phyloP scores from a whole-genome alignment of 2,113 vertebrate species.

The Herpetotheres cachinnans region DNA sequence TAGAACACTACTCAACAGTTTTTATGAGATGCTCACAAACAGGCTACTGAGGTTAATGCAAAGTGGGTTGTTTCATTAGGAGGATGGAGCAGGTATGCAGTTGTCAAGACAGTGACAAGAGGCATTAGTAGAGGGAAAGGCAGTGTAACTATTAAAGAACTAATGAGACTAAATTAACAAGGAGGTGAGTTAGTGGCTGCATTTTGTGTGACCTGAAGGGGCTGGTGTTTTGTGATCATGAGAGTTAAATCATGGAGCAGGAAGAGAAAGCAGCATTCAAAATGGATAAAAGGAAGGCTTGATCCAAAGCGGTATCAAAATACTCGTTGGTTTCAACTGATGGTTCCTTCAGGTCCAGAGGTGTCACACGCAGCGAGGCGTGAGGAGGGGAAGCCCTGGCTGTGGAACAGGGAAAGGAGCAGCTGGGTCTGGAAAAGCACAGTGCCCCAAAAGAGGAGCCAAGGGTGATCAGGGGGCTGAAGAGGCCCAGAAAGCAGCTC shows the following conservation, averaged over 20 bases:
- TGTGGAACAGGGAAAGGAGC: not conserved
- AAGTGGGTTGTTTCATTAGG: not conserved
- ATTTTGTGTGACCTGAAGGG: not conserved
- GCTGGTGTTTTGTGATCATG: rapidly evolving
- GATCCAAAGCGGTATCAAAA: rapidly evolving
- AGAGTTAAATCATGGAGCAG: not conserved
- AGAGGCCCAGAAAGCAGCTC: not conserved
- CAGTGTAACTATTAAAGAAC: not conserved
- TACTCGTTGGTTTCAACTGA: not conserved
- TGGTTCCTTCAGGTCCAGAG: not conserved
- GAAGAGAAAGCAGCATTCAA: not conserved
- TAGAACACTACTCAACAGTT: not conserved
- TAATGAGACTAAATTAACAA: not conserved
- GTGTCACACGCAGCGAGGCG: no score
- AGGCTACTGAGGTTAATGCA: not conserved
- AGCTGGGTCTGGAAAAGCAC: not conserved
- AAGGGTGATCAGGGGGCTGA: rapidly evolving
- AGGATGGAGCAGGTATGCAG: not conserved
- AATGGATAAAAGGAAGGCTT: not conserved
- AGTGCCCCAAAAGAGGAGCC: not conserved
- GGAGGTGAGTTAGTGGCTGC: not conserved
- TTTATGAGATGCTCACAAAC: not conserved
- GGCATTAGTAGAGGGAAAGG: not conserved
- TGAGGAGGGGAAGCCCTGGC: not conserved
- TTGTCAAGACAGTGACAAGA: not conserved